Conservation (phyloP, 2,113 vertebrate genomes). For the Rhynchomys soricoides region DNA sequence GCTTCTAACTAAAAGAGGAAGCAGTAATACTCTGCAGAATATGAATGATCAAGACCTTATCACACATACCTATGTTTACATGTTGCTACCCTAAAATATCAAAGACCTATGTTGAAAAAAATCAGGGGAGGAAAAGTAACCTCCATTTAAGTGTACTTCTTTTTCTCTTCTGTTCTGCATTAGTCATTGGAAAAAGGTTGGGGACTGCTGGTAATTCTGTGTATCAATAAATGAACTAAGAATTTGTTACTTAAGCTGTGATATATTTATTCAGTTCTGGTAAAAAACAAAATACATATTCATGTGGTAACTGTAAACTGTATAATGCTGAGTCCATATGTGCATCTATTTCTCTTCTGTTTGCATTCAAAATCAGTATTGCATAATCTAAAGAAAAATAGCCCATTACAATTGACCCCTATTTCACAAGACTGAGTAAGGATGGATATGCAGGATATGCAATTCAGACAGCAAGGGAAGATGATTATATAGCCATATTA, state of each 20-base stretch:
- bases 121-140: neutral
- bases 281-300: neutral
- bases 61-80: neutral
- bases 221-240: neutral
- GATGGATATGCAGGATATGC: neutral
- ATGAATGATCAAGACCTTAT: neutral
- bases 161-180: neutral
- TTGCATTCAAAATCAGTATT: constrained; percentile 10
- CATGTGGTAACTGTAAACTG: neutral
- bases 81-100: neutral
- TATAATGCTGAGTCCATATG: neutral
- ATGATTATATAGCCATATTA: neutral
- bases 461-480: neutral
- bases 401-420: neutral
- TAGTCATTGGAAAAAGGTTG: neutral
- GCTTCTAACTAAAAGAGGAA: neutral
- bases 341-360: neutral
- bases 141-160: neutral
- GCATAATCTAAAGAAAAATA: neutral
- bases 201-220: neutral
- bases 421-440: neutral
- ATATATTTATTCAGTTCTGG: neutral
- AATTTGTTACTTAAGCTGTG: neutral
- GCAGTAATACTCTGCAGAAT: neutral
- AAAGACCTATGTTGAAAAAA: neutral